Conservation (phyloP, 2,888 invertebrate species). For the Clunio marinus region DNA sequence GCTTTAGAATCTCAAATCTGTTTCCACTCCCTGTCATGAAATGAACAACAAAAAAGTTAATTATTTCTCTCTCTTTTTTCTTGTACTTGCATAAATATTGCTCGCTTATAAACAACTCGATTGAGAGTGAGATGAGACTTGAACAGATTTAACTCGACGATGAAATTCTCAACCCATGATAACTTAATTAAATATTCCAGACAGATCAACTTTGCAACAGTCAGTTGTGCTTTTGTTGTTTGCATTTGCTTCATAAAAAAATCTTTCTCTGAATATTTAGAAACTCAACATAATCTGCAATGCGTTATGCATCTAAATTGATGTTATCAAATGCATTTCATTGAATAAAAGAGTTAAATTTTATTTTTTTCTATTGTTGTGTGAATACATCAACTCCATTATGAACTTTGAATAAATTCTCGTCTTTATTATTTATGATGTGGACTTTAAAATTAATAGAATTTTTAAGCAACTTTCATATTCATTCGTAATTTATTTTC, state of each 20-base stretch:
- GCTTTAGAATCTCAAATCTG: background rate
- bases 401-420: too few relatives aligned
- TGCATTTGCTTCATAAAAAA: too few relatives aligned
- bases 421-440: too few relatives aligned
- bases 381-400: background rate
- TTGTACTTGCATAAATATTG: too few relatives aligned
- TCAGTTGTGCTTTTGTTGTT: too few relatives aligned
- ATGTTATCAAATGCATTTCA: too few relatives aligned
- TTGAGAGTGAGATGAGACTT: background rate
- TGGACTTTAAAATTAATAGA: background rate
- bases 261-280: too few relatives aligned
- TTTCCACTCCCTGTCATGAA: too few relatives aligned
- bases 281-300: too few relatives aligned
- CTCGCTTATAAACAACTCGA: background rate
- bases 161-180: background rate
- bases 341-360: too few relatives aligned
- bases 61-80: background rate
- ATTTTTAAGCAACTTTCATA: background rate
- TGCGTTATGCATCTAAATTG: too few relatives aligned
- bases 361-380: background rate
- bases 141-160: background rate
- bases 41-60: background rate
- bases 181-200: constrained; percentile 36
- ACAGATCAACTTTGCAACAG: constrained; percentile 14
- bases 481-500: background rate